A percentile compares a stretch with the other conserved stretches of the same genome.
phyloP scores from a whole-genome alignment of 2,888 invertebrate genomes.

The Tethea ocularis region DNA sequence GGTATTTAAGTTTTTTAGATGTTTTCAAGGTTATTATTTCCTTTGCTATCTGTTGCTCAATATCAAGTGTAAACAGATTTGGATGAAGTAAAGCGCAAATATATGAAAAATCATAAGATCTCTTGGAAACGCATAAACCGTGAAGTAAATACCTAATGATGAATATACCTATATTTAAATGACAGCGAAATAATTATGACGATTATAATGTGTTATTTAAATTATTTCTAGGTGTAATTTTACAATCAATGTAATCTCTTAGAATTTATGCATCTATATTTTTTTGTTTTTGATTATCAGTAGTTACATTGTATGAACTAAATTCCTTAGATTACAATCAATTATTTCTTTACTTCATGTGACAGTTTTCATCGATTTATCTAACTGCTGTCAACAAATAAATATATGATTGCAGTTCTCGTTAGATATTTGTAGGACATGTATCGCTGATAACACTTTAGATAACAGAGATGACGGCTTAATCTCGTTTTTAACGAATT shows the following conservation, averaged over 20 bases:
- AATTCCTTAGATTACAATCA: slow-evolving; percentile 15
- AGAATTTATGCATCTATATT: neutral
- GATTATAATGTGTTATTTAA: too few species aligned
- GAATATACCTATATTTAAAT: too few species aligned
- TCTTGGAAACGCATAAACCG: too few species aligned
- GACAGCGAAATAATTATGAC: too few species aligned
- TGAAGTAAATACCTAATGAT: too few species aligned
- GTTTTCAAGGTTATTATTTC: too few species aligned
- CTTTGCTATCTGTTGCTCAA: too few species aligned
- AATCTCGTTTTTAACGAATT: slow-evolving; percentile 80
- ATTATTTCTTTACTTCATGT: slow-evolving; percentile 49
- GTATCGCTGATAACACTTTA: slow-evolving; percentile 65
- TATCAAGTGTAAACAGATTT: too few species aligned
- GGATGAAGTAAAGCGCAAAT: too few species aligned
- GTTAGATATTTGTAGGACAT: slow-evolving; percentile 67
- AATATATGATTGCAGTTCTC: slow-evolving; percentile 66
- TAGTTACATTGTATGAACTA: neutral
- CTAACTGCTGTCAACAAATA: slow-evolving; percentile 64
- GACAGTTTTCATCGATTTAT: slow-evolving; percentile 58
- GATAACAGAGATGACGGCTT: slow-evolving; percentile 81
- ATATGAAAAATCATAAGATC: too few species aligned
- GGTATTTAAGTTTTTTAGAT: too few species aligned
- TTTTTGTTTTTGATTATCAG: neutral
- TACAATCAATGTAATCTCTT: neutral
- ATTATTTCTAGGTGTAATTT: too few species aligned